These are phyloP conservation scores for Temnothorax nylanderi DNA, from an alignment of 1,140 invertebrate species.

Conservation along the genomic window DNA sequence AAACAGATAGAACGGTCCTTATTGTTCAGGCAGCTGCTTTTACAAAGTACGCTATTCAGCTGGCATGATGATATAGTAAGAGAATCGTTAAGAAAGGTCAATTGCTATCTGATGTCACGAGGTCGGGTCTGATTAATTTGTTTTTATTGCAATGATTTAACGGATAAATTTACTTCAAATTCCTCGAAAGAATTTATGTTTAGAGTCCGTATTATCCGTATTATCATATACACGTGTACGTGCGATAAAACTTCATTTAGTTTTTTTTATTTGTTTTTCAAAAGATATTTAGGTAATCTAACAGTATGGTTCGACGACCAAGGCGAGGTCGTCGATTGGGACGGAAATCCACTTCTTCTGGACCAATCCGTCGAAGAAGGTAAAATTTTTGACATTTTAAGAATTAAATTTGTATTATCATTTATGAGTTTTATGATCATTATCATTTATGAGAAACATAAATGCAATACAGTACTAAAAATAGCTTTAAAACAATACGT, in stretches of 20 bases:
- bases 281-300: slow-evolving; percentile 78
- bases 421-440: no score
- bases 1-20: slow-evolving; percentile 87
- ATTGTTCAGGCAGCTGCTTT: slow-evolving; percentile 90
- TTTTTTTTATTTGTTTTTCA: background rate
- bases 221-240: background rate
- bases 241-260: background rate
- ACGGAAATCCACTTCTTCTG: slow-evolving; percentile 92
- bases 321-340: slow-evolving; percentile 89
- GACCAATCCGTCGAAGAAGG: slow-evolving; percentile 88
- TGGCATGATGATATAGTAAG: background rate
- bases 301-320: slow-evolving; percentile 90
- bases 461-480: background rate
- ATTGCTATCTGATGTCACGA: slow-evolving; percentile 27
- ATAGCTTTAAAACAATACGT: background rate
- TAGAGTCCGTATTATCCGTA: background rate
- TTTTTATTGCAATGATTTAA: background rate
- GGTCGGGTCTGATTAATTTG: slow-evolving; percentile 11
- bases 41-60: slow-evolving; percentile 84
- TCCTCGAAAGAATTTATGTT: background rate
- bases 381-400: slow-evolving; percentile 70
- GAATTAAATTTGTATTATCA: background rate
- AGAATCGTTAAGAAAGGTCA: slow-evolving; percentile 30
- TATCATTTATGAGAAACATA: background rate
- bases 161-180: background rate